These are phyloP conservation scores for Crenichthys baileyi DNA, from an alignment of 2,797 vertebrate genomes.

Conservation along the genomic window DNA sequence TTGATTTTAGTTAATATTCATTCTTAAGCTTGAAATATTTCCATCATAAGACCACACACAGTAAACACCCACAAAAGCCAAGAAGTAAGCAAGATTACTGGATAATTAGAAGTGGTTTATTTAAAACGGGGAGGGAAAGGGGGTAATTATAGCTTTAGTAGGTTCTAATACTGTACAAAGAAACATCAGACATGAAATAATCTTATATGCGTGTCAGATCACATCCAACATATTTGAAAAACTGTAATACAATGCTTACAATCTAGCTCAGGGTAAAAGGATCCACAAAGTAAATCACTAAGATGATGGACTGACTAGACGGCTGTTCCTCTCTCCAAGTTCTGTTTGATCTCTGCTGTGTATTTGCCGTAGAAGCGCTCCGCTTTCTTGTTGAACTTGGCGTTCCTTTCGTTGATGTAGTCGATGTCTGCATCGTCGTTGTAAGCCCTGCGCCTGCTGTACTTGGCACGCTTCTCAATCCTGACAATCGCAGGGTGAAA, in stretches of 20 bases:
- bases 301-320: conserved; percentile 77
- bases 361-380: conserved; percentile 98
- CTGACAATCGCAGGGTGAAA: conserved; percentile 71
- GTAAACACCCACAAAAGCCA: conserved; percentile 31
- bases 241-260: background rate
- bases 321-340: conserved; percentile 95
- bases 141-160: conserved; percentile 10
- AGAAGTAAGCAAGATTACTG: conserved; percentile 39
- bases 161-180: conserved; percentile 41
- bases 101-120: conserved; percentile 58
- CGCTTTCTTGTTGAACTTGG: conserved; percentile 99
- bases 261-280: background rate
- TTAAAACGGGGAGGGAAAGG: conserved; percentile 43
- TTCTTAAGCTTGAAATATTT: conserved; percentile 59
- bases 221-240: background rate
- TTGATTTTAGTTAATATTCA: conserved; percentile 25
- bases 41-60: conserved; percentile 59
- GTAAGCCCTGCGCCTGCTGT: conserved; percentile 93
- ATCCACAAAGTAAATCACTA: background rate
- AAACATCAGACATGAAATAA: conserved; percentile 16
- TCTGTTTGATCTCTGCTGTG: conserved; percentile 97
- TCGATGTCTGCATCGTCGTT: conserved; percentile 97
- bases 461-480: conserved; percentile 94
- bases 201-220: background rate
- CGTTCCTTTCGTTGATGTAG: conserved; percentile 98